Base-by-base conservation (phyloP, 1,140 invertebrate species). In the Homalodisca vitripennis region DNA sequence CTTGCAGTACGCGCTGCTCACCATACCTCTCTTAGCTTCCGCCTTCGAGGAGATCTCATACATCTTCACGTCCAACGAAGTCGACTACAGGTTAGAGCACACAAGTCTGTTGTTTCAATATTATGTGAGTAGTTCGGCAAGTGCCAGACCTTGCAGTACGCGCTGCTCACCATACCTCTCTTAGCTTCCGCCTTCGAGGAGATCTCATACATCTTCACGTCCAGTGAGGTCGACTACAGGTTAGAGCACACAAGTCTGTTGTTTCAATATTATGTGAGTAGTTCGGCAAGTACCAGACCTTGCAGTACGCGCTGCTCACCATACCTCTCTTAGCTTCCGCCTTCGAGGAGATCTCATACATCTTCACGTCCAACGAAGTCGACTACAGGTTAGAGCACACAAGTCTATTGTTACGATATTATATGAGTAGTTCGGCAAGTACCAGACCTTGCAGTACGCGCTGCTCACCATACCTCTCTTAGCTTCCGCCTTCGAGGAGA, bases 201-300 rank as follows among this genome's bases (percentile, higher is more conserved):
- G n/a, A 60, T 60, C 6, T n/a, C 22, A 2, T 60, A 60, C 26
- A 60, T 60, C 6, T 60, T 60, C n/a, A 60, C 55, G 14, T 27
- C 55, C 10, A 60, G 55, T n/a, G 26, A 60, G 24, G 55, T 60
- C 14, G 27, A 60, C 55, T 60, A 60, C 55, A 60, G 55, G 55
- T 60, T 27, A 60, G 3, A 10, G n/a, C n/a, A n/a, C n/a, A n/a
- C n/a, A n/a, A n/a, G n/a, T n/a, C n/a, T n/a, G n/a, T n/a, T n/a
- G n/a, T n/a, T n/a, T n/a, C n/a, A n/a, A n/a, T n/a, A n/a, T n/a
- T n/a, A n/a, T n/a, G n/a, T n/a, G n/a, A n/a, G n/a, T n/a, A n/a
- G n/a, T n/a, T n/a, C n/a, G n/a, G n/a, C n/a, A n/a, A 24, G 22
- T 60, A 60, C 27, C 55, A 60, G 27, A 30, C 22, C 1, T 27